Conservation (phyloP, 35 echinoderm and acorn worm genomes). For the Apostichopus japonicus region DNA sequence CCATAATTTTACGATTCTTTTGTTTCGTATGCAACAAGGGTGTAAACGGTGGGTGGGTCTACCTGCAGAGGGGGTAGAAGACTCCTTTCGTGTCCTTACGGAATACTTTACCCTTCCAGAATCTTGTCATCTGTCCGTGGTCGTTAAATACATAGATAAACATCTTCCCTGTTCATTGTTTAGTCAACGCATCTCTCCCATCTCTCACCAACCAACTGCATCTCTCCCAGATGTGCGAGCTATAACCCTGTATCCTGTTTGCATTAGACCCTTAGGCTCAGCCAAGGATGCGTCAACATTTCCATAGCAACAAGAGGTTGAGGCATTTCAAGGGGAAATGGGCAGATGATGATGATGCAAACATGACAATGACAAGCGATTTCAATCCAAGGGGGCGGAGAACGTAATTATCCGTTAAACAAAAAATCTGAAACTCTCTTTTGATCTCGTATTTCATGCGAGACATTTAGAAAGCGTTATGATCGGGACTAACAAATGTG, state of each 20-base stretch:
- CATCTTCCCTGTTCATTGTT: not conserved
- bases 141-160: too few species aligned
- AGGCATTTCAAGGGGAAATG: conserved; percentile 15
- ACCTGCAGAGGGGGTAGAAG: not conserved
- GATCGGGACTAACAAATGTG: too few species aligned
- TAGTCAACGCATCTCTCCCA: not conserved
- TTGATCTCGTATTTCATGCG: too few species aligned
- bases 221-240: not conserved
- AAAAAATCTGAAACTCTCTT: not conserved
- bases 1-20: too few species aligned
- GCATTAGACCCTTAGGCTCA: conserved; percentile 50
- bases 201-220: not conserved
- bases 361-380: conserved; percentile 29
- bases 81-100: not conserved
- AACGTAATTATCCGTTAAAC: not conserved
- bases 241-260: not conserved
- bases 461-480: too few species aligned
- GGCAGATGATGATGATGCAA: conserved; percentile 1
- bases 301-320: conserved; percentile 31
- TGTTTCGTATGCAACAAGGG: too few species aligned
- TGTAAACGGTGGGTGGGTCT: not conserved
- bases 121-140: too few species aligned
- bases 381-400: not conserved
- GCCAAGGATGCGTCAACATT: conserved; percentile 27
- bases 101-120: too few species aligned